A percentile compares a stretch with the other conserved stretches of the same genome.
Evolutionary conservation across 2,113 vertebrate genomes (phyloP).

Genomic region (Reinhardtius hippoglossoides): DNA sequence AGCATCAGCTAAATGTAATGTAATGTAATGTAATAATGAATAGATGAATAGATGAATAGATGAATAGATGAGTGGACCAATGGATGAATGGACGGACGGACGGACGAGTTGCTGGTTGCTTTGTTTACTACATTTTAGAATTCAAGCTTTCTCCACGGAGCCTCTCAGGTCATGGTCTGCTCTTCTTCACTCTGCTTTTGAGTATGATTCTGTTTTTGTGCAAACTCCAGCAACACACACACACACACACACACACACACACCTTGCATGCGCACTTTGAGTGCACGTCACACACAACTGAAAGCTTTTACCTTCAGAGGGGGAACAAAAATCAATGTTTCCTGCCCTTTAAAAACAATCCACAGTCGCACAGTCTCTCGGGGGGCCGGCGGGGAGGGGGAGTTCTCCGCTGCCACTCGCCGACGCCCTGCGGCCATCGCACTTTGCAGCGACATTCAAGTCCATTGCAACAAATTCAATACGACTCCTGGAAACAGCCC

Average conservation of each 20-base stretch:
- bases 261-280: slow-evolving; percentile 19
- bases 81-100: too few species aligned
- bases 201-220: too few species aligned
- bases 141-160: too few species aligned
- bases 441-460: slow-evolving; percentile 17
- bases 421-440: slow-evolving; percentile 29
- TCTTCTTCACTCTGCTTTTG: too few species aligned
- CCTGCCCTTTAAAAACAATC: slow-evolving; percentile 66
- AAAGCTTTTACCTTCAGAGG: slow-evolving; percentile 55
- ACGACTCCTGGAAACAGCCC: not conserved
- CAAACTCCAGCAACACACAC: too few species aligned
- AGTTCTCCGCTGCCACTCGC: slow-evolving; percentile 36
- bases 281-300: slow-evolving; percentile 41
- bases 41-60: too few species aligned
- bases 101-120: too few species aligned
- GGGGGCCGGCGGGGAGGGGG: not conserved
- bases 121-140: too few species aligned
- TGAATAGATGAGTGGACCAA: too few species aligned
- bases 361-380: slow-evolving; percentile 41
- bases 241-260: not conserved
- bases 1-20: too few species aligned
- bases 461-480: slow-evolving; percentile 14
- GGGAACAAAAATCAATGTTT: slow-evolving; percentile 68
- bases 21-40: too few species aligned
- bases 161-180: too few species aligned